Base-by-base conservation (phyloP, 2,113 vertebrate species). In the Reinhardtius hippoglossoides region DNA sequence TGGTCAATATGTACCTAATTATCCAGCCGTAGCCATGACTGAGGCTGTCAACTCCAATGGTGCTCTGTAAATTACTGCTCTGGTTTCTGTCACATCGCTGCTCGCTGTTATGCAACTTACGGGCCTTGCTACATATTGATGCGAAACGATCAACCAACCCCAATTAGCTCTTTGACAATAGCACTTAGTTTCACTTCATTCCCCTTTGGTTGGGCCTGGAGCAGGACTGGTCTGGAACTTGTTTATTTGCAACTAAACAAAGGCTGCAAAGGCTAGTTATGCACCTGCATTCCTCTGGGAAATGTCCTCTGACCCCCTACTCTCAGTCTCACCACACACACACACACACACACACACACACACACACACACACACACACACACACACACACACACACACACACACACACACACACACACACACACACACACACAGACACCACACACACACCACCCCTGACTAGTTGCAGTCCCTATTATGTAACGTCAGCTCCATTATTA, bases 261-360 rank as follows among this genome's bases (percentile, higher is more conserved):
- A 81, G 74, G 70, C 79, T 20, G 60, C 70, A 86, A 85, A 81
- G 74, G 70, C 79, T 20, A 57, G 23, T 46, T 27, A 27, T 74
- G 58, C 77, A 90, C 82, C 85, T 88, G 71, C 84, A 79, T 82
- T 86, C 82, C 74, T 80, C 64, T 68, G 58, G 18, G 67, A 71
- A 63, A 61, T 8, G 12, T 24, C 61, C 78, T 42, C 67, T 1
- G 5, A 16, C 59, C 74, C 62, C 37, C 12, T 16, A 59, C 35
- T 37, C 50, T 2, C 52, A 26, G 24, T 12, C 67, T 37, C 50
- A 31, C 57, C 50, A 18, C 42, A 75, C 67, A 58, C 67, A 74
- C 57, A 44, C 46, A 62, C 62, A 0, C 20, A 27, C 27, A 27
- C 27, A 5, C 4, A 27, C 27, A 27, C 27, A 5, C 4, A 27